These are phyloP conservation scores for Nezara viridula DNA, from an alignment of 2,888 invertebrate genomes.

Conservation along the genomic window DNA sequence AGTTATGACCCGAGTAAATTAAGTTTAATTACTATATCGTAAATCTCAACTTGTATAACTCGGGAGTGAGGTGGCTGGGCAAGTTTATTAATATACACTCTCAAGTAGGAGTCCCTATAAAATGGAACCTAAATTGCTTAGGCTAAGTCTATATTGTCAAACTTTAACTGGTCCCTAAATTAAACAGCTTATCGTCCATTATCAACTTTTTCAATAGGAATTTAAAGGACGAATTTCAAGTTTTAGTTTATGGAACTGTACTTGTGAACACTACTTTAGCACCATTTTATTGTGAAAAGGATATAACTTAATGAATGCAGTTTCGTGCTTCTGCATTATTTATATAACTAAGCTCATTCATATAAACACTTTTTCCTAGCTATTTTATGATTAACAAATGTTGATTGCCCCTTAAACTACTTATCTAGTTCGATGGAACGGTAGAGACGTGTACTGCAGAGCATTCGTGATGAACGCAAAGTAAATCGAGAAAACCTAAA, in stretches of 20 bases:
- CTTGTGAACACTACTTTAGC: conserved; percentile 24
- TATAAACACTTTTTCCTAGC: no score
- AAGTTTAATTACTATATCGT: conserved; percentile 42
- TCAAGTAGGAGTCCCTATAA: conserved; percentile 32
- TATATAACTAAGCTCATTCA: not conserved
- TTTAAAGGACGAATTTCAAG: conserved; percentile 35
- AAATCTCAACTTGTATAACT: conserved; percentile 36
- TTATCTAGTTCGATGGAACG: no score
- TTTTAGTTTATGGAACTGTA: not conserved
- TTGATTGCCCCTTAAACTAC: no score
- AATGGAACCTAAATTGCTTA: conserved; percentile 38
- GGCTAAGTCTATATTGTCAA: conserved; percentile 34
- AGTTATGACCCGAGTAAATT: conserved; percentile 13
- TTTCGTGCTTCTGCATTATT: not conserved
- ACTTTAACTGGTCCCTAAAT: conserved; percentile 40
- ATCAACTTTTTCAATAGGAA: conserved; percentile 38
- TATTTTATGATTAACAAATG: no score
- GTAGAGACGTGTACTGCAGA: no score
- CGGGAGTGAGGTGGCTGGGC: conserved; percentile 9
- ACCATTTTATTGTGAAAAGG: not conserved
- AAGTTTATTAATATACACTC: conserved; percentile 41
- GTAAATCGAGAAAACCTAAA: no score
- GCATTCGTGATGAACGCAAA: no score
- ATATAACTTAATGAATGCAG: not conserved
- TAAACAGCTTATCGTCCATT: conserved; percentile 40